These are phyloP conservation scores for Gadus macrocephalus DNA, from an alignment of 2,113 vertebrate species.

Conservation along the genomic window DNA sequence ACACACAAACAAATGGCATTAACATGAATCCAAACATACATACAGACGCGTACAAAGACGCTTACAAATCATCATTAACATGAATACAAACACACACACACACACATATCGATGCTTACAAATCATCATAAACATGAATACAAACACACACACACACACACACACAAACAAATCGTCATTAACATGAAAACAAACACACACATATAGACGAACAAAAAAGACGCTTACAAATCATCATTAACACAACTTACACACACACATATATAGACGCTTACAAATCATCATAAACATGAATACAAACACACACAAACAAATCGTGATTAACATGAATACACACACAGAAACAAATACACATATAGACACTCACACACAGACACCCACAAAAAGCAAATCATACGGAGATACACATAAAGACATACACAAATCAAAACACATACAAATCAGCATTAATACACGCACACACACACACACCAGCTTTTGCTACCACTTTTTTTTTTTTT, in stretches of 20 bases:
- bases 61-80: conserved; percentile 1
- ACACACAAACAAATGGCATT: not conserved
- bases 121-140: too few relatives aligned
- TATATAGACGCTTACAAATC: too few relatives aligned
- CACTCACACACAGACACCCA: not conserved
- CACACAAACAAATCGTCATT: not conserved
- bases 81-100: conserved; percentile 11
- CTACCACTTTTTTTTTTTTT: too few relatives aligned
- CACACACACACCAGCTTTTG: too few relatives aligned
- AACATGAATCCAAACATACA: not conserved
- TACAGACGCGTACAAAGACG: too few relatives aligned
- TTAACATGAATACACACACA: conserved; percentile 13
- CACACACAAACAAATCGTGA: not conserved
- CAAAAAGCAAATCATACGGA: too few relatives aligned
- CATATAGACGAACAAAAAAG: too few relatives aligned
- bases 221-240: too few relatives aligned
- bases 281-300: too few relatives aligned
- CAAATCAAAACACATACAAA: too few relatives aligned
- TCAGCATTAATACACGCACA: not conserved
- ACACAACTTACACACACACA: not conserved
- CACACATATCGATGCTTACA: not conserved
- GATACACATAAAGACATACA: too few relatives aligned
- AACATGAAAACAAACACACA: conserved; percentile 12
- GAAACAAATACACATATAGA: not conserved
- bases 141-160: too few relatives aligned